Base-by-base conservation (phyloP, 2,113 vertebrate genomes). In the Atherinomorus stipes region DNA sequence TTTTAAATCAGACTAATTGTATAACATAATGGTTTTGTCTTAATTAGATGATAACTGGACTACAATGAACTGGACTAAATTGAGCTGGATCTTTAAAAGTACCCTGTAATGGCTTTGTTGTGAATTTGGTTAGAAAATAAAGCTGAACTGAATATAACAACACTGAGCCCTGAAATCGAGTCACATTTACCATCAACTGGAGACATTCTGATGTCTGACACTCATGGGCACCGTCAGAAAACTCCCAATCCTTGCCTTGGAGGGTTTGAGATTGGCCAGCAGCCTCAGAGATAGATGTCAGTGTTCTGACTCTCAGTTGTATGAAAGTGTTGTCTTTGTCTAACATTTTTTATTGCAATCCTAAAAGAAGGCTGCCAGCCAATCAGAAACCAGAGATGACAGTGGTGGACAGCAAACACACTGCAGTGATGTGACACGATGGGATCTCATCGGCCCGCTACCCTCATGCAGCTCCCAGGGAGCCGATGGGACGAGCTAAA, bases 381-480 rank as follows among this genome's bases (percentile, higher is more conserved):
- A 73, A 64, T 50, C 28, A 40, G 23, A 64, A 31, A 21, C 12
- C 12, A 0, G n/a, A 11, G 34, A 40, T 7, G 16, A 44, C 42
- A 13, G 28, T 10, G 45, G 22, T 54, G 75, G 61, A 64, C 64
- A 64, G 22, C 10, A 4, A 23, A 63, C 42, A 60, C 2, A 51
- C 22, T 62, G 23, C 57, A 54, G 51, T 70, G 18, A 56, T 13
- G 38, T 56, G 64, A 64, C n/a, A 23, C 23, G 69, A 81, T 75
- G 59, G 31, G 7, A 1, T 3, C 31, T 53, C 73, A 3, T 34
- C 62, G 77, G 40, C 83, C 65, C 53, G 65, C 72, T 80, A 68
- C 83, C 76, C 70, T 58, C 72, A 18, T 23, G 74, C 57, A 47
- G 70, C 57, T 80, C 76, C 67, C 61, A 23, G 70, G 40, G 57